Percentiles rank a stretch among this genome's conserved stretches.
phyloP scores from a whole-genome alignment of 2,888 invertebrate species.

The Drepanosiphum platanoidis region DNA sequence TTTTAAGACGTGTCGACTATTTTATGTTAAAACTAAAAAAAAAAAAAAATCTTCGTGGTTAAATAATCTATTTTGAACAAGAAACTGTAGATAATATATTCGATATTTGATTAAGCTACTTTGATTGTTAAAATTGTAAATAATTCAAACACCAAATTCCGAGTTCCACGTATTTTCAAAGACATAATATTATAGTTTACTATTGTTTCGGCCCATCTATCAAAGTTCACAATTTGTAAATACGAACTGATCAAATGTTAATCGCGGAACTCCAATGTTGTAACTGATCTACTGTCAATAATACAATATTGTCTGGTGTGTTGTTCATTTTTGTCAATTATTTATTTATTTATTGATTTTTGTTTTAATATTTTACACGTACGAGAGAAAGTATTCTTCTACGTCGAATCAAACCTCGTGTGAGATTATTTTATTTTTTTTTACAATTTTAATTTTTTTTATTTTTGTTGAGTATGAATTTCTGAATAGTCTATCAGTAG shows the following conservation, averaged over 20 bases:
- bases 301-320: neutral
- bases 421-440: conserved; percentile 28
- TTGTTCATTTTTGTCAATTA: conserved; percentile 23
- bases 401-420: neutral
- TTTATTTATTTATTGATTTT: neutral
- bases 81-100: neutral
- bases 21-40: neutral
- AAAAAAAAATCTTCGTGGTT: no score
- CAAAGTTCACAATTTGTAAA: neutral
- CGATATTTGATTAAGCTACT: neutral
- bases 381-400: neutral
- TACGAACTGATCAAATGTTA: neutral
- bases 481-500: conserved; percentile 42
- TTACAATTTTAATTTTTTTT: conserved; percentile 9
- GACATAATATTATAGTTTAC: conserved; percentile 6
- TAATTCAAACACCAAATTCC: conserved; percentile 16
- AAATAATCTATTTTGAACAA: neutral
- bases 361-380: neutral
- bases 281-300: conserved; percentile 3
- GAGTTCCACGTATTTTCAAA: neutral
- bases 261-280: neutral
- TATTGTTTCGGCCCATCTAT: conserved; percentile 4
- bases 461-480: conserved; percentile 42
- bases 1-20: neutral
- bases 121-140: neutral